phyloP scores from a whole-genome alignment of 2,797 vertebrate species.

The Triplophysa bombifrons region DNA sequence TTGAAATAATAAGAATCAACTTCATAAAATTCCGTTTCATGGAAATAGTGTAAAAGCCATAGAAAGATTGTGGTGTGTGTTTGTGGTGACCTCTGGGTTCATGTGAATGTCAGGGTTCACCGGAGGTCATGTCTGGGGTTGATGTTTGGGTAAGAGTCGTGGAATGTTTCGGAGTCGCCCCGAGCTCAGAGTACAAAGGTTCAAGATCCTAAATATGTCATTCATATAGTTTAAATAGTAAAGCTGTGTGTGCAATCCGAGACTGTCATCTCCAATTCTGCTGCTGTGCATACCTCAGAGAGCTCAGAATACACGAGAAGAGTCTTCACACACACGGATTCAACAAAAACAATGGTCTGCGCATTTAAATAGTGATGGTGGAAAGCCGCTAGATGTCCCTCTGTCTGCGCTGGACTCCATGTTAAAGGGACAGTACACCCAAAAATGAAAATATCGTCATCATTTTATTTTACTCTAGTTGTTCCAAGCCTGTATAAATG shows the following conservation, averaged over 20 bases:
- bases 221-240: slow-evolving; percentile 67
- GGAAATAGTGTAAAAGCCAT: background rate
- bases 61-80: background rate
- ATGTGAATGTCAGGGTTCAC: slow-evolving; percentile 64
- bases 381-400: background rate
- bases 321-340: slow-evolving; percentile 53
- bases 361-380: background rate
- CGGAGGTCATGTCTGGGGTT: slow-evolving; percentile 57
- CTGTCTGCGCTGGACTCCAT: too few species aligned
- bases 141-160: slow-evolving; percentile 58
- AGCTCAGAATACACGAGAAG: slow-evolving; percentile 56
- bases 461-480: too few species aligned
- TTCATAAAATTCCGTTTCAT: background rate
- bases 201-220: slow-evolving; percentile 68
- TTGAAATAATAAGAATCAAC: background rate
- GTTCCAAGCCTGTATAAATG: too few species aligned
- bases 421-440: too few species aligned
- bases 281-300: slow-evolving; percentile 56
- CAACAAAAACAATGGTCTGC: background rate
- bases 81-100: slow-evolving; percentile 63
- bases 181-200: slow-evolving; percentile 56
- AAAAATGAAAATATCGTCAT: too few species aligned
- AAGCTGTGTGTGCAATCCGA: slow-evolving; percentile 63
- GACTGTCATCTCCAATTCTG: slow-evolving; percentile 64
- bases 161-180: slow-evolving; percentile 65